phyloP scores from a whole-genome alignment of 2,888 invertebrate genomes.

The Platypus cylindrus region DNA sequence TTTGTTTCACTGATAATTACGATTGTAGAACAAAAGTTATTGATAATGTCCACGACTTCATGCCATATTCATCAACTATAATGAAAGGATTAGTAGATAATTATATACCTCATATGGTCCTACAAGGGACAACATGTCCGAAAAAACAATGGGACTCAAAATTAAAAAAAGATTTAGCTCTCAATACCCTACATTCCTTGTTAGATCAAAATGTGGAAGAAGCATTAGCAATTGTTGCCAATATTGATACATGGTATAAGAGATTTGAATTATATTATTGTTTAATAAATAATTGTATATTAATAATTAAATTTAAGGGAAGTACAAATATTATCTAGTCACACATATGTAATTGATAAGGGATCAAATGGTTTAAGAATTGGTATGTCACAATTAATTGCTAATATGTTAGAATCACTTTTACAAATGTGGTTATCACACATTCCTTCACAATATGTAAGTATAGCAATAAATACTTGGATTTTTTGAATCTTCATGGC shows the following conservation, averaged over 20 bases:
- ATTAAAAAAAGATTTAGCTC: conserved; percentile 39
- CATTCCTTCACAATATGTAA: conserved; percentile 68
- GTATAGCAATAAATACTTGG: no score
- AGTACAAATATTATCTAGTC: conserved; percentile 40
- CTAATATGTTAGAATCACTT: conserved; percentile 72
- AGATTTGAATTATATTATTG: neutral
- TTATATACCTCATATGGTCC: conserved; percentile 61
- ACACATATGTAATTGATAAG: conserved; percentile 38
- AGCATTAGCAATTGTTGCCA: conserved; percentile 71
- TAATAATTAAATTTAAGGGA: conserved; percentile 32
- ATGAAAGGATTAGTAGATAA: conserved; percentile 51
- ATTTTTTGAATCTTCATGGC: no score
- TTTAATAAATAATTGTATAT: conserved; percentile 1
- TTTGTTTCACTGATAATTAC: no score
- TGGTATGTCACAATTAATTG: conserved; percentile 72
- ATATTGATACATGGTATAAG: conserved; percentile 62
- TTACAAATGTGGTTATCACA: conserved; percentile 62
- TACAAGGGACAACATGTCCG: conserved; percentile 54
- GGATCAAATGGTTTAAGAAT: conserved; percentile 39
- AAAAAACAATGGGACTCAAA: conserved; percentile 46
- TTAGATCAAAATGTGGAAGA: conserved; percentile 62
- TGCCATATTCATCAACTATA: conserved; percentile 15
- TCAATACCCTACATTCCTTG: conserved; percentile 40
- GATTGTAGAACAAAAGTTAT: conserved; percentile 12
- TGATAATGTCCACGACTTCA: conserved; percentile 8